Base-by-base conservation (phyloP, 37 sponge, comb jelly and placozoan genomes). In the Bolinopsis microptera region DNA sequence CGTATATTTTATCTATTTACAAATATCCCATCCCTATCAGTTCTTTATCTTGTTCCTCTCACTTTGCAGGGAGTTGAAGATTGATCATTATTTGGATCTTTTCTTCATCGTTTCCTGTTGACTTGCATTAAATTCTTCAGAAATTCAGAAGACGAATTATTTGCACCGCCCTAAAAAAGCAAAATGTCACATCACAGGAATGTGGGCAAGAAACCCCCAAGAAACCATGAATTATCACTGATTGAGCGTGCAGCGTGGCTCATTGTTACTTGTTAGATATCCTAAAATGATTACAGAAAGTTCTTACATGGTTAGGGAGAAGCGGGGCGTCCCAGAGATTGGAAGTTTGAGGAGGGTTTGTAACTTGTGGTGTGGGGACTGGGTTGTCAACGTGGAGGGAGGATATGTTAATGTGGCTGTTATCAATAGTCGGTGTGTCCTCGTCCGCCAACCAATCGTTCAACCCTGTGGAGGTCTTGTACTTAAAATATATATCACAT, bases 371-470 rank as follows among this genome's bases (percentile, higher is more conserved):
- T 13, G 61, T 48, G 5, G 9, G 9, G 9, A 48, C 61, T 18
- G 61, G 61, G 13, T 18, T 13, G 13, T 13, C 13, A 13, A 48
- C 13, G 61, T 48, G 61, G 9, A 48, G 61, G 61, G 5, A 18
- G 61, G 61, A 48, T 18, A 48, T 18, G 61, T 48, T 48, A 18
- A 48, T 13, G 13, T 48, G 5, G 13, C 13, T 5, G 61, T 48
- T 48, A 18, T 48, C 61, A 18, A 48, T 48, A 13, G 61, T 48
- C 13, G 61, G 61, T 3, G 74, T 24, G 74, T 70, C 74, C 13
- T 48, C 61, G 21, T 70, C 74, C 2, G 74, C 74, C 2, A 70
- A n/a, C 74, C 74, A 70, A 70, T 70, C 74, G 21, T 70, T 70
- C 25, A 70, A 22, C 74, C 74, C 25, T 28, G 74, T 8, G 68